Evolutionary conservation across 2,888 invertebrate species (phyloP), one percentile per base, ranked within the genome.

Genomic region (Andrena praecox): DNA sequence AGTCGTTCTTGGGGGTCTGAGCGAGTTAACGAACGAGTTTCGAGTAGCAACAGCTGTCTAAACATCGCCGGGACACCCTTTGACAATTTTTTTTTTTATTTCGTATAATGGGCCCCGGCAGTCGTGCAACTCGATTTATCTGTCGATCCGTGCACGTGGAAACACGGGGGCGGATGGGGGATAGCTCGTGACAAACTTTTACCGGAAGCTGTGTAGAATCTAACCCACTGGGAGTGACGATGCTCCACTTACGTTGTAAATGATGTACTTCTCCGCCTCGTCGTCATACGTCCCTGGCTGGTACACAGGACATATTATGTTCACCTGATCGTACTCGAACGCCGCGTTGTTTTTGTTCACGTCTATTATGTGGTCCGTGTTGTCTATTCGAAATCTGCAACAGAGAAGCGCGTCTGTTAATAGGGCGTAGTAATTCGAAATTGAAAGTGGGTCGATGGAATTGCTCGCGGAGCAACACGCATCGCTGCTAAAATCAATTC

Each of bases 291-390:
- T 97, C 78, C 97, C 98, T 33, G 97, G 97, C 80, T 97, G 96
- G 93, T 98, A 98, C 78, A 97, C 97, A 69, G 98, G 98, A 95
- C 98, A 99, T 94, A 98, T 98, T 94, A 99, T 97, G 94, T 98
- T 98, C 92, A 98, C 98, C 95, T 98, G 98, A 94, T 99, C 98
- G 94, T 98, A 98, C 94, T 98, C 98, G 94, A 98, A 98, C 93
- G 97, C 97, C 89, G 97, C 96, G 94, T 98, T 98, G 89, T 98
- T 98, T 95, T 98, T 97, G 95, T 98, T 98, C 91, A 99, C 97
- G 94, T 99, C 98, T 94, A 98, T 98, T 94, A 99, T 98, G 94
- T 99, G 98, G 95, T 99, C 98, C 67, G 98, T 98, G 95, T 99
- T 99, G 96, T 99, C 98, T 96, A 98, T 98, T 95, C 98, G 97